phyloP scores from a whole-genome alignment of 2,113 vertebrate genomes.

The Centropus bengalensis region DNA sequence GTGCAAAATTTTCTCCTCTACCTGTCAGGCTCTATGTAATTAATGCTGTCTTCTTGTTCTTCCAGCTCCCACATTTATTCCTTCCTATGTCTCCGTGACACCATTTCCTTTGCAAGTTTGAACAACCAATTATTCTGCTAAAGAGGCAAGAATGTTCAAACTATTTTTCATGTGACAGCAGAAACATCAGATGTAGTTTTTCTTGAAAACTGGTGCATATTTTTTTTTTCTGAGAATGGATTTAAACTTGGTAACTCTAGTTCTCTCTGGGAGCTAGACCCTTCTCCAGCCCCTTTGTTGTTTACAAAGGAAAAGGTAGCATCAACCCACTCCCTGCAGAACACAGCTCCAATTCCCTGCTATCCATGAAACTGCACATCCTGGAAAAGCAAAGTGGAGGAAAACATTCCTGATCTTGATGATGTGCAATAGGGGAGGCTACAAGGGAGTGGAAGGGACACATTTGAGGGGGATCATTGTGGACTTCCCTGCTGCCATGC shows the following conservation, averaged over 20 bases:
- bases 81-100: neutral
- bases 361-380: too few relatives aligned
- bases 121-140: neutral
- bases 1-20: neutral
- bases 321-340: neutral
- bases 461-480: neutral
- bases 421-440: neutral
- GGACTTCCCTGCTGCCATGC: neutral
- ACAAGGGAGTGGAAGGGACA: neutral
- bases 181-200: neutral
- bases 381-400: neutral
- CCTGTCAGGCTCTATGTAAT: conserved; percentile 28
- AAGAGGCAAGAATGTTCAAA: neutral
- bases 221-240: neutral
- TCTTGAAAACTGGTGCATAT: neutral
- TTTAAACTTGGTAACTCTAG: neutral
- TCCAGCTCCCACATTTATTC: neutral
- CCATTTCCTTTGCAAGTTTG: neutral
- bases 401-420: neutral
- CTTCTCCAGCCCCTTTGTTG: neutral
- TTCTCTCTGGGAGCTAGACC: neutral
- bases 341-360: neutral
- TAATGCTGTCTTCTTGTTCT: neutral
- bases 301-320: rapidly evolving
- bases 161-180: neutral